These are phyloP conservation scores for Drosophila pseudoananassae DNA, from an alignment of 1,140 invertebrate genomes.

Conservation along the genomic window DNA sequence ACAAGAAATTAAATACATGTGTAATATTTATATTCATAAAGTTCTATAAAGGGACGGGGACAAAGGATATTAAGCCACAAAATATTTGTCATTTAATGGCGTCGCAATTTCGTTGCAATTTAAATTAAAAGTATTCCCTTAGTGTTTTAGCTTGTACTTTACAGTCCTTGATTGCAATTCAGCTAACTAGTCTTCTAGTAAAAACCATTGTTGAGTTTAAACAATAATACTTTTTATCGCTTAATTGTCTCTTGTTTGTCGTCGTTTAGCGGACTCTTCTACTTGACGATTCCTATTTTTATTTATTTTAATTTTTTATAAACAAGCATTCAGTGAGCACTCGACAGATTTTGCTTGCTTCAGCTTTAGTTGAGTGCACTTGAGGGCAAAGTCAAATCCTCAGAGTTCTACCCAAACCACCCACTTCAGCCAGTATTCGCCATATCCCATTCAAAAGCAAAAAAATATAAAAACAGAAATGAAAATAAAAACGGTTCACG, in stretches of 20 bases:
- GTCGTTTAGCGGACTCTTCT: slow-evolving; percentile 29
- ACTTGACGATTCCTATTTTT: slow-evolving; percentile 30
- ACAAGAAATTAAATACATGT: slow-evolving; percentile 58
- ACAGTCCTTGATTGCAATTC: not conserved
- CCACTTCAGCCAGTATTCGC: slow-evolving; percentile 16
- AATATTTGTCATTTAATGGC: not conserved
- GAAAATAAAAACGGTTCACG: slow-evolving; percentile 55
- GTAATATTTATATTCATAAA: slow-evolving; percentile 29
- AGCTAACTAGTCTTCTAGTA: not conserved
- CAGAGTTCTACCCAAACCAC: not conserved
- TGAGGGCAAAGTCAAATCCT: slow-evolving; percentile 19
- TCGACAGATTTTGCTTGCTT: slow-evolving; percentile 53
- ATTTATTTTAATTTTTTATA: slow-evolving; percentile 20
- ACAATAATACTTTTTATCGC: slow-evolving; percentile 3
- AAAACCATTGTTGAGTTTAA: not conserved
- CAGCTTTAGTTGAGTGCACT: slow-evolving; percentile 58
- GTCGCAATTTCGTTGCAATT: not conserved
- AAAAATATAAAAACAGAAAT: slow-evolving; percentile 22
- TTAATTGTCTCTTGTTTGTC: slow-evolving; percentile 22
- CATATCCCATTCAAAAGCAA: slow-evolving; percentile 46
- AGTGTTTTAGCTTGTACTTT: not conserved
- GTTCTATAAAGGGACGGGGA: not conserved
- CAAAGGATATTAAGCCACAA: not conserved
- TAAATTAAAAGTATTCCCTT: not conserved
- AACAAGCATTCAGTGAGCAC: slow-evolving; percentile 51